A percentile compares a stretch with the other conserved stretches of the same genome.
phyloP scores from a whole-genome alignment of 2,888 invertebrate species.

The Chrysomela aeneicollis region DNA sequence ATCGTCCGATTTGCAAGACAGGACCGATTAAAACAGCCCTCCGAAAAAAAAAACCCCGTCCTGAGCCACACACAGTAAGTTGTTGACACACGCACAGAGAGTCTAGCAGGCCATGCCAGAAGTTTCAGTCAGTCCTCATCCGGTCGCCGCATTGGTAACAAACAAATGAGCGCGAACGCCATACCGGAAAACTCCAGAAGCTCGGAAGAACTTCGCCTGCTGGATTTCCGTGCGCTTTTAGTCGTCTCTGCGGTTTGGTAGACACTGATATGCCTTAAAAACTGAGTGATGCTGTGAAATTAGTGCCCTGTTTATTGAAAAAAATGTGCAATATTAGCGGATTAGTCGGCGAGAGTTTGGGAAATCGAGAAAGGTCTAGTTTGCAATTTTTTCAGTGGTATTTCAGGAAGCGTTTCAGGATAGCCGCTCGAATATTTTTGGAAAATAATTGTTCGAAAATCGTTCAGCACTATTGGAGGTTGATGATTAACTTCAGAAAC shows the following conservation, averaged over 20 bases:
- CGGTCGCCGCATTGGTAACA: conserved; percentile 49
- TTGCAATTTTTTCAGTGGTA: too few relatives aligned
- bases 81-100: conserved; percentile 39
- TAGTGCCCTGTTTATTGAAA: conserved; percentile 24
- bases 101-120: conserved; percentile 37
- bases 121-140: conserved; percentile 51
- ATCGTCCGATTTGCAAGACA: too few relatives aligned
- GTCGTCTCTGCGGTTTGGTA: conserved; percentile 7
- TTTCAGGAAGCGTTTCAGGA: too few relatives aligned
- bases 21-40: too few relatives aligned
- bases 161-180: conserved; percentile 47
- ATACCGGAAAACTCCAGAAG: conserved; percentile 33
- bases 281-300: conserved; percentile 30
- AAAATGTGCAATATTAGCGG: conserved; percentile 32
- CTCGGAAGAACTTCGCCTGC: conserved; percentile 22
- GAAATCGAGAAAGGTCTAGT: background rate
- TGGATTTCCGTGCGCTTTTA: conserved; percentile 10
- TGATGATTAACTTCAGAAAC: too few relatives aligned
- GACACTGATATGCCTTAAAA: conserved; percentile 16
- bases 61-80: conserved; percentile 17
- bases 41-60: conserved; percentile 22
- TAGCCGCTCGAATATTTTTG: too few relatives aligned
- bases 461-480: too few relatives aligned
- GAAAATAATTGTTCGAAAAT: too few relatives aligned
- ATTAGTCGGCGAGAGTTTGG: conserved; percentile 12